Conservation (phyloP, 2,113 vertebrate species). For the Azemiops feae region DNA sequence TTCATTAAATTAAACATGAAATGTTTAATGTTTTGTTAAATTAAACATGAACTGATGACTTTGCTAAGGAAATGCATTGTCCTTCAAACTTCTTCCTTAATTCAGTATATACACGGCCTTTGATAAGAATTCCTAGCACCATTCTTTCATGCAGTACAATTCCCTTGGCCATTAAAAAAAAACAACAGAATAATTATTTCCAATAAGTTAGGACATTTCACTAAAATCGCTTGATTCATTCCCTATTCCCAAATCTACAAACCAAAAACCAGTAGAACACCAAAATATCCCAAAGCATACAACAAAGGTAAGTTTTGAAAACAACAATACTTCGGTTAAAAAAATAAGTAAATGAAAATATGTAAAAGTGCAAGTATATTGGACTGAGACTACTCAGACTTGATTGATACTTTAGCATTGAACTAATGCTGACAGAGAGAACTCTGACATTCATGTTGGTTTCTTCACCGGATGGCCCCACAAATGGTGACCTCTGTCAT, state of each 20-base stretch:
- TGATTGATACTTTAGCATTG: background rate
- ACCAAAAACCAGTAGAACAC: background rate
- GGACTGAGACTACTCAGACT: background rate
- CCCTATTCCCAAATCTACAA: background rate
- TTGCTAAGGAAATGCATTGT: conserved; percentile 62
- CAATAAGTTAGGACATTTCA: conserved; percentile 22
- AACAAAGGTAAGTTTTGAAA: conserved; percentile 1
- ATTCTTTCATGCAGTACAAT: conserved; percentile 24
- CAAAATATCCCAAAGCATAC: conserved; percentile 30
- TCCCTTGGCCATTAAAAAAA: background rate
- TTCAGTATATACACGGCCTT: conserved; percentile 60
- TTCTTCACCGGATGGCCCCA: background rate
- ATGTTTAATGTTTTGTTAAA: conserved; percentile 74
- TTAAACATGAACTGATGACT: conserved; percentile 73
- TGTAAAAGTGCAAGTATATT: conserved; percentile 11
- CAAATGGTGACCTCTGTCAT: background rate
- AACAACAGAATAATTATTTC: background rate
- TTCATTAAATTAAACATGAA: conserved; percentile 77
- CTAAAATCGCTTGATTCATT: background rate
- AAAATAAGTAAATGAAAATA: background rate
- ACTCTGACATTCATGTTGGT: background rate
- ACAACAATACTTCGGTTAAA: conserved; percentile 6
- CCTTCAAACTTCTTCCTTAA: conserved; percentile 59
- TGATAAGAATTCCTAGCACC: conserved; percentile 34
- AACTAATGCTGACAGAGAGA: conserved; percentile 6